These are phyloP conservation scores for Protosalanx chinensis DNA, from an alignment of 2,797 vertebrate genomes.

Conservation along the genomic window DNA sequence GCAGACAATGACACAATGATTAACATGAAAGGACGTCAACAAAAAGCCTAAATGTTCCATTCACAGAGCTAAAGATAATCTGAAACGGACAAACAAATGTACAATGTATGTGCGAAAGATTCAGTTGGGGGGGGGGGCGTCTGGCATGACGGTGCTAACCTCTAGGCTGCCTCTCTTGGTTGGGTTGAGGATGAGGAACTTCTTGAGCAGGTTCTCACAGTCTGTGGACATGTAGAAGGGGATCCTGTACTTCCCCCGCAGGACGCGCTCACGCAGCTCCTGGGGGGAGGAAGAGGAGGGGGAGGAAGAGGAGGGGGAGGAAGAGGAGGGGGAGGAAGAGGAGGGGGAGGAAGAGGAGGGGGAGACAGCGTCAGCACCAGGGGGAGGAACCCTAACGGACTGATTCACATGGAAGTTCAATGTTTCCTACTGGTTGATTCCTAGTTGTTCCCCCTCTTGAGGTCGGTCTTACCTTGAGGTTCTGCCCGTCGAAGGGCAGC, in stretches of 20 bases:
- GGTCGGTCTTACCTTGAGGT: slow-evolving; percentile 83
- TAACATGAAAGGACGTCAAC: too few species aligned
- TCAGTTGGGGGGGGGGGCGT: too few species aligned
- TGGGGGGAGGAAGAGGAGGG: slow-evolving; percentile 47
- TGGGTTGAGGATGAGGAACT: slow-evolving; percentile 91
- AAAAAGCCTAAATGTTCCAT: too few species aligned
- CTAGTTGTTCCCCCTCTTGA: neutral
- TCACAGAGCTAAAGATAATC: too few species aligned
- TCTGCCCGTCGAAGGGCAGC: slow-evolving; percentile 96
- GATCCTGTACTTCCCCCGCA: slow-evolving; percentile 94
- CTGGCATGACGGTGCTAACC: slow-evolving; percentile 66
- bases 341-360: too few species aligned
- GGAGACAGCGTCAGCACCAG: neutral
- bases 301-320: neutral
- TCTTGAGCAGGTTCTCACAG: slow-evolving; percentile 98
- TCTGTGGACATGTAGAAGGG: slow-evolving; percentile 99
- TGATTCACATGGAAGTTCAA: too few species aligned
- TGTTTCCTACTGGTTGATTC: neutral
- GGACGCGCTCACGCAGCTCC: slow-evolving; percentile 92
- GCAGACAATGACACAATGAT: too few species aligned
- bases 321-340: neutral
- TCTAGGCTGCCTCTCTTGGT: slow-evolving; percentile 93
- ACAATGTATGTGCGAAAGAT: too few species aligned
- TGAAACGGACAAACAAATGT: too few species aligned
- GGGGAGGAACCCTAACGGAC: too few species aligned